A percentile compares a stretch with the other conserved stretches of the same genome.
Evolutionary conservation across 2,113 vertebrate genomes (phyloP).

Genomic region (Grus americana): DNA sequence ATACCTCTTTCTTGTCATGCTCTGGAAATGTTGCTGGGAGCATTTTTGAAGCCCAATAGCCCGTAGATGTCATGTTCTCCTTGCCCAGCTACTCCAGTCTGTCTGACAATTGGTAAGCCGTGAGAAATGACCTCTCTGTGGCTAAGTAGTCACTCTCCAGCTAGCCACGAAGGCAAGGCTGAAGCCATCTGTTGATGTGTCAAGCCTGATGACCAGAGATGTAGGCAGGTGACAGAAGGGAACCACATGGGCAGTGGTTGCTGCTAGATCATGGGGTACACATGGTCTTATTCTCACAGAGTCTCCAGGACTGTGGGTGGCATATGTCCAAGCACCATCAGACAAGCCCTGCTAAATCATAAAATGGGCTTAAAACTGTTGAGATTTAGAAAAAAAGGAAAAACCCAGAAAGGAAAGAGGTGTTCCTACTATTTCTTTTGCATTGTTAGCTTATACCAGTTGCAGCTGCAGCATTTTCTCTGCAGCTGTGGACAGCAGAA

Average conservation of each 20-base stretch:
- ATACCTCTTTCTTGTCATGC: accelerated
- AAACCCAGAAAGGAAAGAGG: not conserved
- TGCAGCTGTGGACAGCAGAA: not conserved
- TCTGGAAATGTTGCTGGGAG: not conserved
- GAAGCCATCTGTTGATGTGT: not conserved
- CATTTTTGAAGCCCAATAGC: not conserved
- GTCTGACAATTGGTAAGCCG: no score
- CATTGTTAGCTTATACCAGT: not conserved
- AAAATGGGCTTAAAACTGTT: not conserved
- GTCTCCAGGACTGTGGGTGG: not conserved
- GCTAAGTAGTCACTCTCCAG: not conserved
- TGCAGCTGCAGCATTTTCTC: not conserved
- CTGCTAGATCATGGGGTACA: accelerated
- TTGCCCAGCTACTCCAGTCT: not conserved
- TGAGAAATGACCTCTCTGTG: not conserved
- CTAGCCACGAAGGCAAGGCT: not conserved
- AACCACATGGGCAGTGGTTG: not conserved
- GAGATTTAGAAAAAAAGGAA: not conserved
- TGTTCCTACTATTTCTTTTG: not conserved
- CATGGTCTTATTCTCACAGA: not conserved
- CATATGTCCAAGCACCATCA: not conserved
- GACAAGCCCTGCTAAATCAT: not conserved
- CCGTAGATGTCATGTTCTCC: accelerated
- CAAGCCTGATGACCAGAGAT: not conserved
- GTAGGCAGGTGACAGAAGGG: not conserved